Conservation (phyloP, 2,113 vertebrate genomes). For the Lepisosteus osseus region DNA sequence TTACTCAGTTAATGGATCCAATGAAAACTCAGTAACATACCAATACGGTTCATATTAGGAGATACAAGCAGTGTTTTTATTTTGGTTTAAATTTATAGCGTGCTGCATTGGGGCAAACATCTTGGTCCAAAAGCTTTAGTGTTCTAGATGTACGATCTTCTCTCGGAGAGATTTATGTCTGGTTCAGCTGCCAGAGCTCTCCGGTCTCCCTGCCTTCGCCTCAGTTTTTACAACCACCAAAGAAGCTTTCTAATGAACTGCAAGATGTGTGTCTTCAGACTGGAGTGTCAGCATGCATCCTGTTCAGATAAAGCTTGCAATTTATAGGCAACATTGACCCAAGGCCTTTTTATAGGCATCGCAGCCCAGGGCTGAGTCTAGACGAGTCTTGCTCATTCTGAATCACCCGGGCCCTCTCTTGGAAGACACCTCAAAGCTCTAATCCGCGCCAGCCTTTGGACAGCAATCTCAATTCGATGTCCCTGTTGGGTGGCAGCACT, state of each 20-base stretch:
- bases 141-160: not conserved
- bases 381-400: not conserved
- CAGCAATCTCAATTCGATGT: too few species aligned
- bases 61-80: not conserved
- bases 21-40: not conserved
- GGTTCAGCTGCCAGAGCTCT: not conserved
- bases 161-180: constrained; percentile 10
- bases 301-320: not conserved
- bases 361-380: not conserved
- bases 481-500: too few species aligned
- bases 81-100: constrained; percentile 1
- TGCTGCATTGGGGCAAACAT: not conserved
- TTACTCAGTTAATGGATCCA: not conserved
- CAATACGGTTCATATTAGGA: not conserved
- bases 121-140: not conserved
- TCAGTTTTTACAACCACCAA: not conserved
- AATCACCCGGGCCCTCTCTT: not conserved
- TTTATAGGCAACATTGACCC: constrained; percentile 3
- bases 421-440: too few species aligned
- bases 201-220: not conserved
- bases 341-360: constrained; percentile 11
- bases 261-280: constrained; percentile 10
- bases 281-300: not conserved
- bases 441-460: too few species aligned
- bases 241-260: constrained; percentile 18